Evolutionary conservation across 1,140 invertebrate genomes (phyloP).

Genomic region (Ceratoteleas bidentatus): DNA sequence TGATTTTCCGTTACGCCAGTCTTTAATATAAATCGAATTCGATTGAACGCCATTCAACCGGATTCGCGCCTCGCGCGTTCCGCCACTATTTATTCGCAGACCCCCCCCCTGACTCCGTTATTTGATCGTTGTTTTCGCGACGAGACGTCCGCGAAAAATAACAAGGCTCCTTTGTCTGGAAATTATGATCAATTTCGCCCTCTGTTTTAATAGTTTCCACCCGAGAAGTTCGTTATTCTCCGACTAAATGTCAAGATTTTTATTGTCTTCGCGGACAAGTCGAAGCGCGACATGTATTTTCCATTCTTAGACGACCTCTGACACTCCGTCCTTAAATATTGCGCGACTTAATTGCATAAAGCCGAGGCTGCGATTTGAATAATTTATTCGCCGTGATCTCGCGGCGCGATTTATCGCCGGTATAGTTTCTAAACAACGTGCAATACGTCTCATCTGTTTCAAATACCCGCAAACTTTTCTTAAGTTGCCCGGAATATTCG

Average conservation of each 20-base stretch:
- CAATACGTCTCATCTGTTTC: constrained; percentile 17
- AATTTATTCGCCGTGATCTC: neutral
- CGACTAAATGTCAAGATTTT: too few relatives aligned
- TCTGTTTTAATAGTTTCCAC: neutral
- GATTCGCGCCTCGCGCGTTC: constrained; percentile 25
- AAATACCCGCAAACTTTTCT: constrained; percentile 28
- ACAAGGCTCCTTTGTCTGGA: constrained; percentile 9
- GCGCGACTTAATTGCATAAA: too few relatives aligned
- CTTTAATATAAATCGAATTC: constrained; percentile 68
- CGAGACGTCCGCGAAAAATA: constrained; percentile 6
- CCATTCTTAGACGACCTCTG: too few relatives aligned
- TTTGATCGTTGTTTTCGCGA: constrained; percentile 27
- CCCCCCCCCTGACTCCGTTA: constrained; percentile 14
- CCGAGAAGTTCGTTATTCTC: neutral
- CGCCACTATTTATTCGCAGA: constrained; percentile 49
- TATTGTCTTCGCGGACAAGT: too few relatives aligned
- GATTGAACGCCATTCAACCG: constrained; percentile 49
- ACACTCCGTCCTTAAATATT: too few relatives aligned
- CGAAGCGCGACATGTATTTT: too few relatives aligned
- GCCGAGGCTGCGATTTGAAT: neutral
- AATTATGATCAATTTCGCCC: constrained; percentile 19
- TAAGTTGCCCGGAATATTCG: constrained; percentile 25
- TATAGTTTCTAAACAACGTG: constrained; percentile 15
- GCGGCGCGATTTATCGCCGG: neutral
- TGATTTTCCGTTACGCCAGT: constrained; percentile 61